A percentile compares a stretch with the other conserved stretches of the same genome.
Evolutionary conservation across 2,797 vertebrate genomes (phyloP).

Genomic region (Epinephelus awoara): DNA sequence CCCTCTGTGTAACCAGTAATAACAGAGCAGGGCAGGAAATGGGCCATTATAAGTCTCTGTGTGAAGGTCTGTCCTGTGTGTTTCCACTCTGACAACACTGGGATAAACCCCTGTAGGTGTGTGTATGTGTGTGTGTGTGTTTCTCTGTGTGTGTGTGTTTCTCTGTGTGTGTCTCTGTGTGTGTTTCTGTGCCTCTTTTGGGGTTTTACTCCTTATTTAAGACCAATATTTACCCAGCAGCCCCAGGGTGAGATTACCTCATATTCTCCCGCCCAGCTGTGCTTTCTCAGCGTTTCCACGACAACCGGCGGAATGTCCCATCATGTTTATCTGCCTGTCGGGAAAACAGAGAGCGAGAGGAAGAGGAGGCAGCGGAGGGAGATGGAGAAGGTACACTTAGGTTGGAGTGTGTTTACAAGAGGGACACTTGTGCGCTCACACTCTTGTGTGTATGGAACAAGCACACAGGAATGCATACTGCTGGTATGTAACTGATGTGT

Average conservation of each 20-base stretch:
- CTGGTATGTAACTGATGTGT: background rate
- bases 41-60: constrained; percentile 61
- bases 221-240: constrained; percentile 97
- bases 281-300: constrained; percentile 93
- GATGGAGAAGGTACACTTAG: constrained; percentile 60
- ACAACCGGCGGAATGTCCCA: constrained; percentile 92
- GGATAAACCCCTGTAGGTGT: constrained; percentile 66
- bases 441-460: constrained; percentile 18
- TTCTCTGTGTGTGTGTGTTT: constrained; percentile 1
- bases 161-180: constrained; percentile 53
- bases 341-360: constrained; percentile 86
- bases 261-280: constrained; percentile 95
- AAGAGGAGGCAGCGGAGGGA: constrained; percentile 51
- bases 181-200: constrained; percentile 81
- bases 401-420: constrained; percentile 41
- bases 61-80: constrained; percentile 61
- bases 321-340: constrained; percentile 93
- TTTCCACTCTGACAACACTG: constrained; percentile 63
- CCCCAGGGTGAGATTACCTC: constrained; percentile 96
- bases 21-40: constrained; percentile 71
- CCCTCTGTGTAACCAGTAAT: constrained; percentile 55
- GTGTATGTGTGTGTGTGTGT: constrained; percentile 65
- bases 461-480: constrained; percentile 21
- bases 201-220: constrained; percentile 92
- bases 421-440: constrained; percentile 23